Evolutionary conservation across 2,797 vertebrate species (phyloP).

Genomic region (Helostoma temminkii): DNA sequence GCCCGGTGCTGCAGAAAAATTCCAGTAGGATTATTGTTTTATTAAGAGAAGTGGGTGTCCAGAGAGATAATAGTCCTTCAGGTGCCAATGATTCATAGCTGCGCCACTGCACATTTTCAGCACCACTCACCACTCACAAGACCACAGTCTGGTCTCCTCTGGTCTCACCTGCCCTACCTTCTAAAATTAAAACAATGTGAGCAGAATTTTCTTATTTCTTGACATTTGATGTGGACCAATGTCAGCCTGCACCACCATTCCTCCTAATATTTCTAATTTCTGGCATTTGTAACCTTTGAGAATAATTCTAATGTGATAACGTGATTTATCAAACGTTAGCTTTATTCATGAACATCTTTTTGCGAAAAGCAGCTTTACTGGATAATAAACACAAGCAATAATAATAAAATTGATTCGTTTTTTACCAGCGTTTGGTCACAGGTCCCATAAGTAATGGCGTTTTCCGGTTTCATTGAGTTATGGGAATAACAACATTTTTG

Average conservation of each 20-base stretch:
- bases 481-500: slow-evolving; percentile 16
- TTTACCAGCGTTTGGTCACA: slow-evolving; percentile 17
- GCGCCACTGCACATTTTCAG: slow-evolving; percentile 29
- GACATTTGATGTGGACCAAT: neutral
- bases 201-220: slow-evolving; percentile 9
- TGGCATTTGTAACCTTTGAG: neutral
- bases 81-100: slow-evolving; percentile 44
- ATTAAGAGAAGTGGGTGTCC: slow-evolving; percentile 63
- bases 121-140: slow-evolving; percentile 6
- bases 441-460: slow-evolving; percentile 10
- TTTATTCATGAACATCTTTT: neutral
- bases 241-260: neutral
- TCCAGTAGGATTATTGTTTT: slow-evolving; percentile 68
- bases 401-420: neutral
- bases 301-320: too few species aligned
- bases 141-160: slow-evolving; percentile 17
- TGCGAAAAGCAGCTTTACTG: neutral
- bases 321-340: neutral
- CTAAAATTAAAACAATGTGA: slow-evolving; percentile 2
- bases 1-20: slow-evolving; percentile 57
- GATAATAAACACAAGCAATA: neutral
- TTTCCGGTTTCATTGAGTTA: slow-evolving; percentile 8
- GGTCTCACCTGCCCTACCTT: slow-evolving; percentile 7
- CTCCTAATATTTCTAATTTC: neutral
- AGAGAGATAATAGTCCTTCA: slow-evolving; percentile 34